phyloP scores from a whole-genome alignment of 35 echinoderm and acorn worm genomes.

The Heliocidaris tuberculata region DNA sequence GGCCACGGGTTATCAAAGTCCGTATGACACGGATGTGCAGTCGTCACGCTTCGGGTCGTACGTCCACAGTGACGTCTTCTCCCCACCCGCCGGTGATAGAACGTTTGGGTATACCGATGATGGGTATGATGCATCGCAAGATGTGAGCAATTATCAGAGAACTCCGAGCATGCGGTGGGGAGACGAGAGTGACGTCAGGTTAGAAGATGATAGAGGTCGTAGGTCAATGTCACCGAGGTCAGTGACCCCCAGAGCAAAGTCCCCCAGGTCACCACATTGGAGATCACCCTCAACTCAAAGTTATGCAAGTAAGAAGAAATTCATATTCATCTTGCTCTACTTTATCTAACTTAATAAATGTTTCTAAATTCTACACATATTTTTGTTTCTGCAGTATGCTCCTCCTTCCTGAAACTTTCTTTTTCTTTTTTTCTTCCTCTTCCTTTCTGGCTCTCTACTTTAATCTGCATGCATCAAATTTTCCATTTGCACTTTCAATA shows the following conservation, averaged over 20 bases:
- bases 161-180: neutral
- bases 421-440: no score
- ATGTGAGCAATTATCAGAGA: slow-evolving; percentile 35
- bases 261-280: neutral
- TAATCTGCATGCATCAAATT: no score
- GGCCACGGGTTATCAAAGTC: neutral
- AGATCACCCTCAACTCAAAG: slow-evolving; percentile 22
- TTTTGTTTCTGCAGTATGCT: no score
- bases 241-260: slow-evolving; percentile 5
- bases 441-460: no score
- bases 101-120: slow-evolving; percentile 10
- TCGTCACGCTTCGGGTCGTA: slow-evolving; percentile 13
- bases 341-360: no score
- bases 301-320: neutral
- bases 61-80: slow-evolving; percentile 33
- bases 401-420: no score
- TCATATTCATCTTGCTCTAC: no score
- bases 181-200: slow-evolving; percentile 26
- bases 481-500: no score
- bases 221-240: slow-evolving; percentile 35
- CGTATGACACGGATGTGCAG: slow-evolving; percentile 38
- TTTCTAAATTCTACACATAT: no score
- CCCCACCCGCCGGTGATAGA: neutral
- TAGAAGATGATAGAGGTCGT: neutral
- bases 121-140: neutral